A percentile compares a stretch with the other conserved stretches of the same genome.
phyloP scores from a whole-genome alignment of 2,797 vertebrate genomes.

The Antrozous pallidus region DNA sequence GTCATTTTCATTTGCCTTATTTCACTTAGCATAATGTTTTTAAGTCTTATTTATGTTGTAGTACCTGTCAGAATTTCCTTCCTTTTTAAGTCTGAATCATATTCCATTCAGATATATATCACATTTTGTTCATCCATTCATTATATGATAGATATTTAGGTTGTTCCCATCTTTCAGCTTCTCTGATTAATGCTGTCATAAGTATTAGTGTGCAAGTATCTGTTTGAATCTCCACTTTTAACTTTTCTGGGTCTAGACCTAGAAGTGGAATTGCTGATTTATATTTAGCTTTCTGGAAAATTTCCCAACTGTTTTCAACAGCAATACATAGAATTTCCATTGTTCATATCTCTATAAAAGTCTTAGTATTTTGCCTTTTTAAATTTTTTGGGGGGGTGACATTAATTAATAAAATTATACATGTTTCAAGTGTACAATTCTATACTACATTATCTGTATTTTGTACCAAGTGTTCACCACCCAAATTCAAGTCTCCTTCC shows the following conservation, averaged over 20 bases:
- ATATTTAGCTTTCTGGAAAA: background rate
- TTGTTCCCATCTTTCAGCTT: background rate
- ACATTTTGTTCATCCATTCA: no score
- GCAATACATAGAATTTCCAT: background rate
- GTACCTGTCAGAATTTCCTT: no score
- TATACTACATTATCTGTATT: background rate
- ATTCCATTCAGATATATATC: no score
- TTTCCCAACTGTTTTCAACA: background rate
- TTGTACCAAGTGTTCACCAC: background rate
- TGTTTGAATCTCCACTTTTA: background rate
- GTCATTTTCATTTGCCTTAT: background rate
- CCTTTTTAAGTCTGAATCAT: no score
- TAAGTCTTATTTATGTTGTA: no score
- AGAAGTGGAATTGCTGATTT: no score
- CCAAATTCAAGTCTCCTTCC: background rate
- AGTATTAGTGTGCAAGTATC: background rate
- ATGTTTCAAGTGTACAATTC: background rate
- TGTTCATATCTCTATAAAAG: background rate
- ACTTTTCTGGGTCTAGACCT: background rate
- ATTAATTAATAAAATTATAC: no score
- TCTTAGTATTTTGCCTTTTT: background rate
- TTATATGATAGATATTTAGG: no score
- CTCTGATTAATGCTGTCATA: background rate
- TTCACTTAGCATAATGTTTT: no score
- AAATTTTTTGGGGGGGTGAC: background rate